These are phyloP conservation scores for Ursus arctos DNA, from an alignment of 2,113 vertebrate species.

Conservation along the genomic window DNA sequence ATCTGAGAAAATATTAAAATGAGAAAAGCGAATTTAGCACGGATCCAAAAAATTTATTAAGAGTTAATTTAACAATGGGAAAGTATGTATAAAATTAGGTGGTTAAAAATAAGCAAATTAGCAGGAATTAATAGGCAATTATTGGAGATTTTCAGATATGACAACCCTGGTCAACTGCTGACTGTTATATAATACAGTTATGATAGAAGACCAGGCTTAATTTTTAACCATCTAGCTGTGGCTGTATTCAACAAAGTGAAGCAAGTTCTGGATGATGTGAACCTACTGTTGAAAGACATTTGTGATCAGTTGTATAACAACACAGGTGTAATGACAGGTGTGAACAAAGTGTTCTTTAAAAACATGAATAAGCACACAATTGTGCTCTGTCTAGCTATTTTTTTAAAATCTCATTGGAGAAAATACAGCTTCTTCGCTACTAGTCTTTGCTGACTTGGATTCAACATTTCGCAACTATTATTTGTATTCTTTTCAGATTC, in stretches of 20 bases:
- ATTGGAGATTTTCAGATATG: constrained; percentile 3
- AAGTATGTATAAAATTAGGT: not conserved
- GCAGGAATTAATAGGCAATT: not conserved
- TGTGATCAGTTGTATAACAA: not conserved
- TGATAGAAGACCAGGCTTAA: not conserved
- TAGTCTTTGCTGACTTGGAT: not conserved
- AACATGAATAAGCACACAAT: not conserved
- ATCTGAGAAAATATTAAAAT: not conserved
- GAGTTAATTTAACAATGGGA: not conserved
- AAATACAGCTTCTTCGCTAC: not conserved
- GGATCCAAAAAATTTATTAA: not conserved
- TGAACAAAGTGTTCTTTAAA: not conserved
- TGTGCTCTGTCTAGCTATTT: not conserved
- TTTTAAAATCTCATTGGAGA: not conserved
- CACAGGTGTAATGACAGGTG: not conserved
- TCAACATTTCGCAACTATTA: not conserved
- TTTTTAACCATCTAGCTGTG: not conserved
- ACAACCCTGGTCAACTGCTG: not conserved
- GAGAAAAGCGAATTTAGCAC: not conserved
- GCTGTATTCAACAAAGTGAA: not conserved
- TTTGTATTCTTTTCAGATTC: not conserved
- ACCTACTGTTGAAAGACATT: not conserved
- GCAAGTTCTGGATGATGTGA: not conserved
- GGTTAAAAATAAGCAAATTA: not conserved
- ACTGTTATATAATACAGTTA: not conserved